These are phyloP conservation scores for Rostratula benghalensis DNA, from an alignment of 2,113 vertebrate genomes.

Conservation along the genomic window DNA sequence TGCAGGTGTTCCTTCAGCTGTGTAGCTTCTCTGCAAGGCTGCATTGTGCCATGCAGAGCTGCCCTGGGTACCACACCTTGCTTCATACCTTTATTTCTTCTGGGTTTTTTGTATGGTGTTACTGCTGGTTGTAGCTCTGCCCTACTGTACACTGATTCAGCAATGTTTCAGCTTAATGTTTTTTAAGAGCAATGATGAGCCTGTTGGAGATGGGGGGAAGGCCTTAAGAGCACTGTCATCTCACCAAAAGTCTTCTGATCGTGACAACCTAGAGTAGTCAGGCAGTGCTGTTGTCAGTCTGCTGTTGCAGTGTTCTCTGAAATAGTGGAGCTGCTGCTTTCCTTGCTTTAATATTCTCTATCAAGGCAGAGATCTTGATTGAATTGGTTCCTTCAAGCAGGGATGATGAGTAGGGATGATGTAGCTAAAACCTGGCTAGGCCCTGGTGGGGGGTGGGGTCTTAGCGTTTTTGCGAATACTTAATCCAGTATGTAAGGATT, in stretches of 20 bases:
- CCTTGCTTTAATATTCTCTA: neutral
- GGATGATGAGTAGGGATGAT: neutral
- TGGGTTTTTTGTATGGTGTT: neutral
- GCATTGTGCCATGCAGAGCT: fast-evolving
- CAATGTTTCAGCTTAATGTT: neutral
- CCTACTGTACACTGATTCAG: neutral
- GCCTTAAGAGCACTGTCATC: neutral
- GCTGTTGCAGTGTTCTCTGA: neutral
- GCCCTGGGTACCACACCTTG: neutral
- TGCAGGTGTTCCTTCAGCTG: fast-evolving
- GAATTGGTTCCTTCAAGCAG: neutral
- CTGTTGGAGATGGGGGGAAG: neutral
- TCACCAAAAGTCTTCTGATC: neutral
- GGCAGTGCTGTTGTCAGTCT: neutral
- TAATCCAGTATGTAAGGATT: neutral
- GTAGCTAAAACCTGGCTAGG: neutral
- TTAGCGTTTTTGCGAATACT: neutral
- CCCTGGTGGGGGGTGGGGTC: neutral
- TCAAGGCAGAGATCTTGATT: neutral
- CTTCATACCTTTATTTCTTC: neutral
- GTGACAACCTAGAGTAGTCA: neutral
- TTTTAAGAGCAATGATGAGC: neutral
- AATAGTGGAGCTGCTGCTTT: neutral
- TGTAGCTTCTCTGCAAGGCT: neutral
- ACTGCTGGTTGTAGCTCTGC: neutral